phyloP scores from a whole-genome alignment of 2,797 vertebrate genomes.

The Cossypha heuglini region DNA sequence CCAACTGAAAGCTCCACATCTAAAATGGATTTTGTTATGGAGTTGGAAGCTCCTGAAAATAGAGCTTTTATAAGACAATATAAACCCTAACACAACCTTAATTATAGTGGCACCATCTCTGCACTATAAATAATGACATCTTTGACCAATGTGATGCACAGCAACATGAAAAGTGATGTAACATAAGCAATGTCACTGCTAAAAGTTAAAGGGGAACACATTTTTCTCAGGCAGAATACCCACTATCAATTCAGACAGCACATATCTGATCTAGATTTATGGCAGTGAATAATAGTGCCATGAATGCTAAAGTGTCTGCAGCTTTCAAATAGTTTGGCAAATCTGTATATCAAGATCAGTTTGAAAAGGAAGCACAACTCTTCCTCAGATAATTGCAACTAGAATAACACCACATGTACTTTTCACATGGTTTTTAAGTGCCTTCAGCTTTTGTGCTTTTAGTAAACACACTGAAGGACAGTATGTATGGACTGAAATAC shows the following conservation, averaged over 20 bases:
- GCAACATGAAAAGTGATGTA: constrained; percentile 42
- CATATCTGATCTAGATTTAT: constrained; percentile 52
- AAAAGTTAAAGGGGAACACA: constrained; percentile 61
- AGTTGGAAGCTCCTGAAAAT: constrained; percentile 26
- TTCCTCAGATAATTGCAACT: constrained; percentile 15
- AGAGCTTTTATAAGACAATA: constrained; percentile 50
- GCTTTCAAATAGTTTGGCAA: constrained; percentile 51
- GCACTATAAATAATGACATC: constrained; percentile 33
- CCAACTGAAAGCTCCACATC: not conserved
- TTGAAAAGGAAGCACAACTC: constrained; percentile 3
- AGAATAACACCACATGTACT: not conserved
- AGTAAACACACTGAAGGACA: not conserved
- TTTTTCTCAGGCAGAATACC: constrained; percentile 45
- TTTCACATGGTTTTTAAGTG: not conserved
- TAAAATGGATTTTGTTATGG: not conserved
- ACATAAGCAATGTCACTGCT: constrained; percentile 62
- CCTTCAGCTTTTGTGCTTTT: not conserved
- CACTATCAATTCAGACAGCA: constrained; percentile 45
- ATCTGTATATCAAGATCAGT: constrained; percentile 44
- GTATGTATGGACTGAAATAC: not conserved
- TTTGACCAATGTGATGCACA: constrained; percentile 41
- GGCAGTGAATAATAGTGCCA: constrained; percentile 45
- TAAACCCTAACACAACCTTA: constrained; percentile 49
- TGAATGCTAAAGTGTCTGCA: constrained; percentile 49
- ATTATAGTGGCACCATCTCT: constrained; percentile 41